Evolutionary conservation across 1,140 invertebrate species (phyloP).

Genomic region (Mylabris phalerata): DNA sequence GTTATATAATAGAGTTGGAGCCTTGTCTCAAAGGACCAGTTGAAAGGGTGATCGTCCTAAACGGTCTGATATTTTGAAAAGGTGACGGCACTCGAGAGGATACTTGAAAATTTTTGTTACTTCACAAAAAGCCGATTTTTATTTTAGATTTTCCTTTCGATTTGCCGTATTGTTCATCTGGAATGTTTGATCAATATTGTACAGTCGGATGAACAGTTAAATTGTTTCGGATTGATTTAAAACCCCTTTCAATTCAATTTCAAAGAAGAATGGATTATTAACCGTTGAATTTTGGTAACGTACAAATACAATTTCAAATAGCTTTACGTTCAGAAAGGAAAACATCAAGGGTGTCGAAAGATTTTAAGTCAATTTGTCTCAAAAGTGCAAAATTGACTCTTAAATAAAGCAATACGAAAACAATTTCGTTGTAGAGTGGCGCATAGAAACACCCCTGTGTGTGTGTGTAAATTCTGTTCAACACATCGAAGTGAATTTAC

Average conservation of each 20-base stretch:
- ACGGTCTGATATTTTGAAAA: conserved; percentile 27
- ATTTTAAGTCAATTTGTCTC: conserved; percentile 11
- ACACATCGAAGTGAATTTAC: too few relatives aligned
- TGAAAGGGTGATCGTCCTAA: conserved; percentile 30
- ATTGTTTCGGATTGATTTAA: conserved; percentile 18
- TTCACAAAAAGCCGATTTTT: too few relatives aligned
- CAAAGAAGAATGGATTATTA: too few relatives aligned
- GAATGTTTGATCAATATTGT: conserved; percentile 28
- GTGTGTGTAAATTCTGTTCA: too few relatives aligned
- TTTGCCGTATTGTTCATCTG: conserved; percentile 7
- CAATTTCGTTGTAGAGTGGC: conserved; percentile 1
- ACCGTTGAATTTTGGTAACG: too few relatives aligned
- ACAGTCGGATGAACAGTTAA: conserved; percentile 16
- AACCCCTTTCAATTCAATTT: too few relatives aligned
- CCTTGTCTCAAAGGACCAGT: conserved; percentile 19
- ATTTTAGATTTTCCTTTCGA: too few relatives aligned
- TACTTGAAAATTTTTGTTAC: conserved; percentile 4
- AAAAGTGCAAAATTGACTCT: conserved; percentile 13
- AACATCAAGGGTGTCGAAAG: neutral
- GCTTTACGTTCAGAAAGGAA: neutral
- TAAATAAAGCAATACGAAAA: conserved; percentile 11
- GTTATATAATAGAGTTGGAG: conserved; percentile 27
- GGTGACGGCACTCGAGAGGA: conserved; percentile 27
- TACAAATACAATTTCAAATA: neutral
- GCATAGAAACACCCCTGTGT: too few relatives aligned